phyloP scores from a whole-genome alignment of 2,113 vertebrate genomes.

The Corydoras sp. region DNA sequence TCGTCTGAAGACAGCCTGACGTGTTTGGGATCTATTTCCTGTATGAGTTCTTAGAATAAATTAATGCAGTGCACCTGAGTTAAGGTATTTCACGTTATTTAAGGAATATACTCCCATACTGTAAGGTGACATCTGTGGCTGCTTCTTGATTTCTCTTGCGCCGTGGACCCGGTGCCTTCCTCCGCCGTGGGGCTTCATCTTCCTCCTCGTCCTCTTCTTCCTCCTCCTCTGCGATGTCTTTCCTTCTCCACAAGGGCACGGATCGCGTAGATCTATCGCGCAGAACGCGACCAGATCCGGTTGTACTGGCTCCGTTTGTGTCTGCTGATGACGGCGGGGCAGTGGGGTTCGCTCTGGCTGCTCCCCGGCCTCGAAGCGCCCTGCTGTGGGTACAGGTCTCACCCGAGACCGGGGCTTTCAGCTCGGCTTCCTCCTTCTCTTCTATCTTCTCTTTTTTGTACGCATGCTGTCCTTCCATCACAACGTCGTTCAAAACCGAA shows the following conservation, averaged over 20 bases:
- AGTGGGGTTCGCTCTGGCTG: conserved; percentile 54
- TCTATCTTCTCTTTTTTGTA: conserved; percentile 53
- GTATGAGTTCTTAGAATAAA: too few species aligned
- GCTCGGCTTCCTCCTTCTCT: conserved; percentile 58
- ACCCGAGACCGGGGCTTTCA: conserved; percentile 58
- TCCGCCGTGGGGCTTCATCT: conserved; percentile 50
- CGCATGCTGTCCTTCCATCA: conserved; percentile 59
- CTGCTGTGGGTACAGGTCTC: conserved; percentile 50
- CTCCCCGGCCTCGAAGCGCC: conserved; percentile 59
- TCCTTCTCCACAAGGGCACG: conserved; percentile 65
- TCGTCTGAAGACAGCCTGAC: too few species aligned
- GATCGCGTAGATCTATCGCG: conserved; percentile 64
- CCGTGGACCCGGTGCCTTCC: conserved; percentile 62
- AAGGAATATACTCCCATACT: background rate
- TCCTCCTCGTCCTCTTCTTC: conserved; percentile 49
- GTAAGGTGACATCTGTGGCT: conserved; percentile 37
- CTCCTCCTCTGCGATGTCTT: conserved; percentile 53
- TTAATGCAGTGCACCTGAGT: too few species aligned
- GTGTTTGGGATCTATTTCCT: too few species aligned
- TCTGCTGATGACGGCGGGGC: conserved; percentile 44
- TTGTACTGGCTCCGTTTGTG: conserved; percentile 50
- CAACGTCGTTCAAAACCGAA: conserved; percentile 29
- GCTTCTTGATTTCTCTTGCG: conserved; percentile 56
- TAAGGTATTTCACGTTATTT: background rate
- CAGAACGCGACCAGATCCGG: conserved; percentile 62